Conservation (phyloP, 2,113 vertebrate genomes). For the Phaethornis superciliosus region DNA sequence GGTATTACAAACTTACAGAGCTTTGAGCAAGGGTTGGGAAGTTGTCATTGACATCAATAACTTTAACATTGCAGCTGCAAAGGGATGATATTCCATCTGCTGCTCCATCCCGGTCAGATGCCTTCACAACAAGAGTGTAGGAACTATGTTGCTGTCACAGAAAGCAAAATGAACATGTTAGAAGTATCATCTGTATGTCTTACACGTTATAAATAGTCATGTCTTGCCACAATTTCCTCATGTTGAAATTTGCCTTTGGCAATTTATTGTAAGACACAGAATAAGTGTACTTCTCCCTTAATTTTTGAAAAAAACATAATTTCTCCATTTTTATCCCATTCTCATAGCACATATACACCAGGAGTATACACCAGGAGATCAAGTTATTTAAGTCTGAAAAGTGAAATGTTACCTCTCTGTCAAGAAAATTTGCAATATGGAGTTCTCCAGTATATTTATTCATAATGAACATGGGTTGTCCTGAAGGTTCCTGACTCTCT, state of each 20-base stretch:
- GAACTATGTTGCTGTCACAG: slow-evolving; percentile 77
- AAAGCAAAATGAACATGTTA: not conserved
- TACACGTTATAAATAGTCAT: not conserved
- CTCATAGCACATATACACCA: not conserved
- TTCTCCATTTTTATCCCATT: fast-evolving
- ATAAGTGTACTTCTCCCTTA: not conserved
- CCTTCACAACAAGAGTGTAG: slow-evolving; percentile 82
- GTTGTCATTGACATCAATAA: slow-evolving; percentile 94
- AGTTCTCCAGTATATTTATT: slow-evolving; percentile 82
- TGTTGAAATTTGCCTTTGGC: not conserved
- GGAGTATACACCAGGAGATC: not conserved
- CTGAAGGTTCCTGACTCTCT: slow-evolving; percentile 69
- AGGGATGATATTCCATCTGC: slow-evolving; percentile 74
- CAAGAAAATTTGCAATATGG: slow-evolving; percentile 74
- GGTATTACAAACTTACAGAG: slow-evolving; percentile 75
- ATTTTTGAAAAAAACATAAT: not conserved
- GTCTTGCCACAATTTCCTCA: not conserved
- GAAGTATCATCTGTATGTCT: not conserved
- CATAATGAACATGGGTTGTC: slow-evolving; percentile 83
- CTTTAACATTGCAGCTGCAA: slow-evolving; percentile 78
- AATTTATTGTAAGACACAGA: not conserved
- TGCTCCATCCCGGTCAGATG: slow-evolving; percentile 80
- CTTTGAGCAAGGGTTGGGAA: slow-evolving; percentile 84
- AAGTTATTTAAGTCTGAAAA: not conserved
- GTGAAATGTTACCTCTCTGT: slow-evolving; percentile 87